Evolutionary conservation across 2,113 vertebrate genomes (phyloP).

Genomic region (Ailurus styani): DNA sequence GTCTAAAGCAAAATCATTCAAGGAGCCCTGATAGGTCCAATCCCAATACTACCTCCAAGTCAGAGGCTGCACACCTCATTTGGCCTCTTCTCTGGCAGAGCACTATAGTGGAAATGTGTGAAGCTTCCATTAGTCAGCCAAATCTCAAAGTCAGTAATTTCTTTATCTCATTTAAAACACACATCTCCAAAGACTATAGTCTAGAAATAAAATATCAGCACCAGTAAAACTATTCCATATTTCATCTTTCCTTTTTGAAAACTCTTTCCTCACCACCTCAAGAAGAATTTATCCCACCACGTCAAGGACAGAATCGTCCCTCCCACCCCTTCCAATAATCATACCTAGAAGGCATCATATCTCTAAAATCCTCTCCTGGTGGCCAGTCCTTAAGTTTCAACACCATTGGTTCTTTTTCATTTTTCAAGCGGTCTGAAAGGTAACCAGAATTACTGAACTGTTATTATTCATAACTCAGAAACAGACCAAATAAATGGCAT

Average conservation of each 20-base stretch:
- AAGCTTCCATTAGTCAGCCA: not conserved
- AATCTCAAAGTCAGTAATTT: not conserved
- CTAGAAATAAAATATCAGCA: not conserved
- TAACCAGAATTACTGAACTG: conserved; percentile 2
- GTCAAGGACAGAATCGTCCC: not conserved
- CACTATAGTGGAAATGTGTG: not conserved
- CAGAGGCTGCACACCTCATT: not conserved
- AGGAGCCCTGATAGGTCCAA: not conserved
- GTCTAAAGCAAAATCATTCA: not conserved
- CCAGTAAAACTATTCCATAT: not conserved
- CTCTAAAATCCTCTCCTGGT: conserved; percentile 87
- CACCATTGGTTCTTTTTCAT: conserved; percentile 85
- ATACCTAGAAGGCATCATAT: conserved; percentile 88
- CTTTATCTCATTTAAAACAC: not conserved
- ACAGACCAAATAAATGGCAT: not conserved
- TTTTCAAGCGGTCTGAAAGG: conserved; percentile 81
- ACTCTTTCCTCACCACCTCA: not conserved
- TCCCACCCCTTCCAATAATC: not conserved
- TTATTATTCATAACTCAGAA: not conserved
- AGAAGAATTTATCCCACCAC: not conserved
- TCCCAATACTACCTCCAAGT: not conserved
- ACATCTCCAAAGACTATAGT: not conserved
- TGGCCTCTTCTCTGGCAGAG: not conserved
- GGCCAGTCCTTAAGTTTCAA: conserved; percentile 88
- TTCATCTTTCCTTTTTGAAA: not conserved